Evolutionary conservation across 2,113 vertebrate genomes (phyloP).

Genomic region (Lepus timidus): DNA sequence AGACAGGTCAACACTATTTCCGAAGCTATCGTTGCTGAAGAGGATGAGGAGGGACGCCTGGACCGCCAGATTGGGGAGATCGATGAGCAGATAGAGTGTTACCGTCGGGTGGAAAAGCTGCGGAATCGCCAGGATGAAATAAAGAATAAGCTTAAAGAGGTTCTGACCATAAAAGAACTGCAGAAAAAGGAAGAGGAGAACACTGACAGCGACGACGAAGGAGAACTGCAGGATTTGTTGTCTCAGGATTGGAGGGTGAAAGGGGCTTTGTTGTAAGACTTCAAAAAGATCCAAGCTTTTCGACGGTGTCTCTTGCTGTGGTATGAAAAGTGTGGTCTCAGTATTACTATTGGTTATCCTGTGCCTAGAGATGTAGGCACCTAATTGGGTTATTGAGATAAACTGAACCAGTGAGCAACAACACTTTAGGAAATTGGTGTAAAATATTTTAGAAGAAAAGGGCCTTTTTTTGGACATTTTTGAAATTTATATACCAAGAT

Average conservation of each 20-base stretch:
- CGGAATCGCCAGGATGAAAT: conserved; percentile 93
- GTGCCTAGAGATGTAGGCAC: neutral
- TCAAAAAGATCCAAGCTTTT: conserved; percentile 23
- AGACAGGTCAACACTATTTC: conserved; percentile 97
- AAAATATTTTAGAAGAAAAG: conserved; percentile 62
- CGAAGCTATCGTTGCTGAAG: conserved; percentile 97
- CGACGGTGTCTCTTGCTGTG: neutral
- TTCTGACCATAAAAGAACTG: conserved; percentile 80
- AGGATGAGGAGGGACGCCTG: conserved; percentile 97
- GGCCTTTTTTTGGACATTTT: conserved; percentile 36
- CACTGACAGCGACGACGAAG: conserved; percentile 91
- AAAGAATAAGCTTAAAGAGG: conserved; percentile 88
- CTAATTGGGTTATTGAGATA: neutral
- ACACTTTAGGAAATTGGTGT: conserved; percentile 59
- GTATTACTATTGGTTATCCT: neutral
- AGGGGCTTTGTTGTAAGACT: conserved; percentile 92
- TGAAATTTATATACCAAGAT: conserved; percentile 43
- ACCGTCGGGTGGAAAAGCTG: conserved; percentile 94
- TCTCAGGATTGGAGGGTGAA: conserved; percentile 97
- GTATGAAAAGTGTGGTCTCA: conserved; percentile 7
- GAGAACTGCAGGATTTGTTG: conserved; percentile 93
- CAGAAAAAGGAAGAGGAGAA: conserved; percentile 87
- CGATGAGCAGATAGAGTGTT: conserved; percentile 97
- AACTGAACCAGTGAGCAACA: conserved; percentile 19
- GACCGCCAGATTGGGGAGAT: conserved; percentile 98